These are phyloP conservation scores for Macropis europaea DNA, from an alignment of 2,888 invertebrate genomes.

Conservation along the genomic window DNA sequence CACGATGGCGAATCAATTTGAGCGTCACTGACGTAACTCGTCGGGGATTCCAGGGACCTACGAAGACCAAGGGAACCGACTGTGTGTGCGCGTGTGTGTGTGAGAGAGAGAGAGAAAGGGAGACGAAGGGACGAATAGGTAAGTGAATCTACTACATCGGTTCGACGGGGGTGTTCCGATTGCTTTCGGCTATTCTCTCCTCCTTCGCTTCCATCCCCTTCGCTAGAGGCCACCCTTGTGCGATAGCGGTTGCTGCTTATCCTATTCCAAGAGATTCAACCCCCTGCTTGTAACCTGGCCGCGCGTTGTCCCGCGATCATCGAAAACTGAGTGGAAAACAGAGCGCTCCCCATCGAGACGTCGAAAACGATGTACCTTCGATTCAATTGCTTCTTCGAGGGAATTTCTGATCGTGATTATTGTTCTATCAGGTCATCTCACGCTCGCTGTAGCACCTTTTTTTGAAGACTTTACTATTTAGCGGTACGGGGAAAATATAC, in stretches of 20 bases:
- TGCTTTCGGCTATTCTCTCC: slow-evolving; percentile 71
- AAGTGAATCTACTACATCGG: slow-evolving; percentile 74
- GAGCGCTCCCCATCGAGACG: background rate
- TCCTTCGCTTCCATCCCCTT: slow-evolving; percentile 48
- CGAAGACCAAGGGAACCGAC: slow-evolving; percentile 9
- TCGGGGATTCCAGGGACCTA: slow-evolving; percentile 46
- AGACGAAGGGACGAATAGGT: slow-evolving; percentile 62
- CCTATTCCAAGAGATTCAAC: slow-evolving; percentile 28
- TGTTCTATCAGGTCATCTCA: too few relatives aligned
- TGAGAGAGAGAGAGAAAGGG: slow-evolving; percentile 14
- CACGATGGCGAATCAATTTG: slow-evolving; percentile 43
- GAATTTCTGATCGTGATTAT: too few relatives aligned
- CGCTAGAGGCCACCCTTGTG: slow-evolving; percentile 8
- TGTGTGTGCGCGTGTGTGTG: too few relatives aligned
- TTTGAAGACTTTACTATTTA: too few relatives aligned
- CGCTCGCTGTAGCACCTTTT: too few relatives aligned
- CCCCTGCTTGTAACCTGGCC: slow-evolving; percentile 5
- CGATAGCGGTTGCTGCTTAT: slow-evolving; percentile 37
- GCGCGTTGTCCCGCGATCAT: slow-evolving; percentile 31
- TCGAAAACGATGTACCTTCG: too few relatives aligned
- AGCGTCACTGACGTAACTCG: slow-evolving; percentile 59
- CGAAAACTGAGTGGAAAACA: slow-evolving; percentile 36
- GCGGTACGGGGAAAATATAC: too few relatives aligned
- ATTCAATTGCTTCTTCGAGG: too few relatives aligned
- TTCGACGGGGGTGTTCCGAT: slow-evolving; percentile 72